Base-by-base conservation (phyloP, 1,140 invertebrate species). In the Acyrthosiphon pisum region DNA sequence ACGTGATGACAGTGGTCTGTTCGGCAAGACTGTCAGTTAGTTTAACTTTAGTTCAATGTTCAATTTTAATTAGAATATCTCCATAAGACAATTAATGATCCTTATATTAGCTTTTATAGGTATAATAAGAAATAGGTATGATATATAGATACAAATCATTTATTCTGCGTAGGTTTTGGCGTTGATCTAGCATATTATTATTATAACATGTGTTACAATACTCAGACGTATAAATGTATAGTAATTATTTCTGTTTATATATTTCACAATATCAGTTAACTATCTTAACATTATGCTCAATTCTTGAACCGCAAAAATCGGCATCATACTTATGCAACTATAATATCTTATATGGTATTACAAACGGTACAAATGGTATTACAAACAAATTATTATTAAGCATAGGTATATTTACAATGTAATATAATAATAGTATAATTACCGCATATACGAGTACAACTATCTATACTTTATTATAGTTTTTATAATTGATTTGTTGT, bases 61-160 rank as follows among this genome's bases (percentile, higher is more conserved):
- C 81, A 41, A 83, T 41, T 83, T 76, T 83, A 83, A 83, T 83
- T 37, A 83, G 35, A 83, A 83, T 41, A 41, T 83, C 81, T 83
- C n/a, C 22, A 83, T 41, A 83, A 41, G 8, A 83, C 35, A 41
- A 83, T 83, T 23, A 35, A 41, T 83, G 2, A 35, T 41, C 37
- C 37, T 22, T 41, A 83, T 83, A 83, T 23, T 23, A 23, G 14
- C n/a, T 18, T n/a, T 76, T 76, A 83, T 41, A 41, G 81, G 23
- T 83, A 83, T 37, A 6, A n/a, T 20, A 76, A 4, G 23, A 56
- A 26, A 14, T 3, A 9, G 9, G 30, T 60, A 60, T 30, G 46
- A 1, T 48, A 11, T 48, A 11, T 50, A 53, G 22, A 53, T 76
- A 76, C 6, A 14, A 76, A 35, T 35, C 14, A 76, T 76, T 76